phyloP scores from a whole-genome alignment of 2,113 vertebrate species.

The Petaurus breviceps region DNA sequence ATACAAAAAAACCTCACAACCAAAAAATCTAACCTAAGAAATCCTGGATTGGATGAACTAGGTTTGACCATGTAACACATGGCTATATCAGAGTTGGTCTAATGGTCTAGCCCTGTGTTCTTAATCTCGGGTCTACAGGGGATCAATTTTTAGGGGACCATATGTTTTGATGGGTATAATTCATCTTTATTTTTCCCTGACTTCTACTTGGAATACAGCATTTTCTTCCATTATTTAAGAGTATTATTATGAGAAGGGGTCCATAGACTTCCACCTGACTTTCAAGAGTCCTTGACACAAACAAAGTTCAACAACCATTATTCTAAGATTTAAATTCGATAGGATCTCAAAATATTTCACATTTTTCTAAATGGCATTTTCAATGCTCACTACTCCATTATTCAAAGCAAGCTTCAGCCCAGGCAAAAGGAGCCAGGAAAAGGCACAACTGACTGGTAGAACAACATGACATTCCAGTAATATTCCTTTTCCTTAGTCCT shows the following conservation, averaged over 20 bases:
- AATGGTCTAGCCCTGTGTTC: not conserved
- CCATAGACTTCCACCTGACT: not conserved
- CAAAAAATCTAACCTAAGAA: not conserved
- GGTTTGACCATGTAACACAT: not conserved
- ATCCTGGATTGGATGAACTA: not conserved
- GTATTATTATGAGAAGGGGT: not conserved
- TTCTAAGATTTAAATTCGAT: not conserved
- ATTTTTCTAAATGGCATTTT: not conserved
- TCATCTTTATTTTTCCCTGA: not conserved
- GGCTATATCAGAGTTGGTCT: not conserved
- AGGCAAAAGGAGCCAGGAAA: not conserved
- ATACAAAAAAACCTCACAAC: not conserved
- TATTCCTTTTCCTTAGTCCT: not conserved
- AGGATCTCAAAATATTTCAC: not conserved
- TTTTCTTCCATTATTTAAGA: not conserved
- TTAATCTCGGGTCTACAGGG: not conserved
- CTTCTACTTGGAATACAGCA: not conserved
- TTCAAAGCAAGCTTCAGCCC: not conserved
- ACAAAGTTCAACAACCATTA: not conserved
- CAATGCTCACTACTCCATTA: not conserved
- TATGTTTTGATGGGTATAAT: not conserved
- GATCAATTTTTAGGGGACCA: not conserved
- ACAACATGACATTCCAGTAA: not conserved
- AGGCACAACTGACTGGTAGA: not conserved
- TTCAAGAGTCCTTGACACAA: not conserved